Percentiles rank a stretch among this genome's conserved stretches.
Conservation (phyloP, 2,888 invertebrate species). For the Phyto melanocephala region DNA sequence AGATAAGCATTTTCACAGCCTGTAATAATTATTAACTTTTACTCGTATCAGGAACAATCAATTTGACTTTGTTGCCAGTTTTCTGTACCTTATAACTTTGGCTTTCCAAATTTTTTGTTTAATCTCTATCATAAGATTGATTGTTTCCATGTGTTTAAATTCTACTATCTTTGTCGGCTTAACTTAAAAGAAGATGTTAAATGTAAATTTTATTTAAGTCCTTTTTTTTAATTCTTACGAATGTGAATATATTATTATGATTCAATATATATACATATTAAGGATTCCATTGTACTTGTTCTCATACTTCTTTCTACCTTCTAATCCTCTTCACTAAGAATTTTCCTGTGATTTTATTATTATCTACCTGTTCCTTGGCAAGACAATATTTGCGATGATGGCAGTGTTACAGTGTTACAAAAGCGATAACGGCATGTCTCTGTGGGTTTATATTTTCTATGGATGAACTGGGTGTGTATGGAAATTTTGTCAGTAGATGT, state of each 20-base stretch:
- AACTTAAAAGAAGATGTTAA: constrained; percentile 10
- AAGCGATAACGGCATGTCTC: not conserved
- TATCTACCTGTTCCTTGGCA: not conserved
- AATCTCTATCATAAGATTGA: too few relatives aligned
- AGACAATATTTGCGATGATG: not conserved
- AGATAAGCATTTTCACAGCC: too few relatives aligned
- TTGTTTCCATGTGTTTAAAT: too few relatives aligned
- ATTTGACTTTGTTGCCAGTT: too few relatives aligned
- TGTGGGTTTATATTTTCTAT: not conserved
- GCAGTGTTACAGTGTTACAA: not conserved
- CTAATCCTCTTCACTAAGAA: not conserved
- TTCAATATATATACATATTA: constrained; percentile 55
- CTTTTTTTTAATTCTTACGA: not conserved
- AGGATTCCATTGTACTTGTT: constrained; percentile 5
- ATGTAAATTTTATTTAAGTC: not conserved
- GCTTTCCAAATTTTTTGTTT: too few relatives aligned
- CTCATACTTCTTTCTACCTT: not conserved
- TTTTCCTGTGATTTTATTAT: not conserved
- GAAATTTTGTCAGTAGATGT: too few relatives aligned
- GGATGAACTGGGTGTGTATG: not conserved
- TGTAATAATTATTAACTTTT: too few relatives aligned
- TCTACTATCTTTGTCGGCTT: not conserved
- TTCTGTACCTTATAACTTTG: too few relatives aligned
- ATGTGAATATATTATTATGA: constrained; percentile 7
- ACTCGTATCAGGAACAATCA: too few relatives aligned